phyloP scores from a whole-genome alignment of 2,888 invertebrate genomes.

The Metalampra italica region DNA sequence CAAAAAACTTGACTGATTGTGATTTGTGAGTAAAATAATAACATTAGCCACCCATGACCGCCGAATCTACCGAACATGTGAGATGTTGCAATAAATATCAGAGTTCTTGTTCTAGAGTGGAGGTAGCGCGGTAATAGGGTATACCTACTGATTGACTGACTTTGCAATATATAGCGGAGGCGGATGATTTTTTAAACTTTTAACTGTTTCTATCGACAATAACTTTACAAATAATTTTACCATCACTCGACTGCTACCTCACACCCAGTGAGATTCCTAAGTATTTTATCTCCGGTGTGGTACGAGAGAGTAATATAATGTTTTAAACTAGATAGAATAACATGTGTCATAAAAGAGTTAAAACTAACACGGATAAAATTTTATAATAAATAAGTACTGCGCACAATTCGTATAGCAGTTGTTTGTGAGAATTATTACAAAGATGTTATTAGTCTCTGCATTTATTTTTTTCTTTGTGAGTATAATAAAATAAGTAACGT shows the following conservation, averaged over 20 bases:
- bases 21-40: too few species aligned
- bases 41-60: too few species aligned
- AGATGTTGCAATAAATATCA: too few species aligned
- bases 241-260: neutral
- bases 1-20: too few species aligned
- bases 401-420: neutral
- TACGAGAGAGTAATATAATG: conserved; percentile 7
- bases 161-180: too few species aligned
- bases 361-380: conserved; percentile 14
- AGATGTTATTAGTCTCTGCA: conserved; percentile 21
- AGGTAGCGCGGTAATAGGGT: too few species aligned
- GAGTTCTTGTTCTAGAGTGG: too few species aligned
- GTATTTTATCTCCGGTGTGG: conserved; percentile 22
- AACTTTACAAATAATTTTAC: neutral
- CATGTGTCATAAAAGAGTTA: conserved; percentile 16
- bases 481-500: too few species aligned
- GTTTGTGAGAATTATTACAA: conserved; percentile 10
- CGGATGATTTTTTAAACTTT: too few species aligned
- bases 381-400: conserved; percentile 16
- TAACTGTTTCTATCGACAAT: neutral
- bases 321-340: conserved; percentile 1
- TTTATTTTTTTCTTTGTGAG: conserved; percentile 31
- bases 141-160: too few species aligned
- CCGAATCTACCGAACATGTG: too few species aligned
- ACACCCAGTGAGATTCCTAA: conserved; percentile 14